phyloP scores from a whole-genome alignment of 1,140 invertebrate genomes.

The Globodera ellingtonae region DNA sequence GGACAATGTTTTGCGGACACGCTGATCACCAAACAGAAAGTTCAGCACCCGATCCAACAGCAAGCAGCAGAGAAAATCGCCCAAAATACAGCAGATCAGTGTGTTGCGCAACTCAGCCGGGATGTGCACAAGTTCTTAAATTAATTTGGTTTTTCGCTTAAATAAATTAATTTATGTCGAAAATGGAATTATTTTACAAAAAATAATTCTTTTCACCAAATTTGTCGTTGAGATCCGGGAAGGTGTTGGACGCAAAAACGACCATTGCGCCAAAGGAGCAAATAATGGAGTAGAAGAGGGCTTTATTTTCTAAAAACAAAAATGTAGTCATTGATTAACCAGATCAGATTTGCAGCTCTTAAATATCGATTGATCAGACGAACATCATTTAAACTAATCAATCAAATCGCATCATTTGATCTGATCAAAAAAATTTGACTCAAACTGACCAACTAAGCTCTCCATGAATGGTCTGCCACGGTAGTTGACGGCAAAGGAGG shows the following conservation, averaged over 20 bases:
- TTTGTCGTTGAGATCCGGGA: slow-evolving; percentile 27
- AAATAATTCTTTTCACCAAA: slow-evolving; percentile 11
- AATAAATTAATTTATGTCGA: not conserved
- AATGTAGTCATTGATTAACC: not conserved
- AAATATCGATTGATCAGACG: not conserved
- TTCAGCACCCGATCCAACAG: slow-evolving; percentile 66
- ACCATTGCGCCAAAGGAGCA: slow-evolving; percentile 58
- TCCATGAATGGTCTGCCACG: slow-evolving; percentile 98
- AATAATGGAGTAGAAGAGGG: slow-evolving; percentile 76
- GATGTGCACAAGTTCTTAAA: slow-evolving; percentile 22
- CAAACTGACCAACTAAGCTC: slow-evolving; percentile 71
- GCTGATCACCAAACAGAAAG: slow-evolving; percentile 65
- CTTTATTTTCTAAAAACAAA: slow-evolving; percentile 76
- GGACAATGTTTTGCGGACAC: not conserved
- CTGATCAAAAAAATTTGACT: no score
- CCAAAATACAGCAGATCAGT: slow-evolving; percentile 65
- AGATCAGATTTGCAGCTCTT: no score
- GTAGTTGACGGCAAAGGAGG: slow-evolving; percentile 98
- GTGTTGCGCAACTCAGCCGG: slow-evolving; percentile 66
- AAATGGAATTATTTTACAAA: not conserved
- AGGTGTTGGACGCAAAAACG: slow-evolving; percentile 25
- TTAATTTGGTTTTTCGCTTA: not conserved
- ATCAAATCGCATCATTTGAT: no score
- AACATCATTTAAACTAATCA: no score
- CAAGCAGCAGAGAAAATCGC: slow-evolving; percentile 67